These are phyloP conservation scores for Plutomurus gul DNA, from an alignment of 1,140 invertebrate genomes.

Conservation along the genomic window DNA sequence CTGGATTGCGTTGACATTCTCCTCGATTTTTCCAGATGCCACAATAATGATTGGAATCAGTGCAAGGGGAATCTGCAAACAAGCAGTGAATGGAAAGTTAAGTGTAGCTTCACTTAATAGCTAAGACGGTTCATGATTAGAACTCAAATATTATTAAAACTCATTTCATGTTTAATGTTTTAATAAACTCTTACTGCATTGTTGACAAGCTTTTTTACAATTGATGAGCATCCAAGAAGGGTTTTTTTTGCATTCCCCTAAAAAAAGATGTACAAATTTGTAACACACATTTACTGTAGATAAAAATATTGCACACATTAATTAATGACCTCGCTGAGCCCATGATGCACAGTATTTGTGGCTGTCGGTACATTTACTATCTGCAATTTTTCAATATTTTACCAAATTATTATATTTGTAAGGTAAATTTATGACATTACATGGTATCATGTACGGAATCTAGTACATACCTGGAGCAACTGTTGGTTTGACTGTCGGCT, in stretches of 20 bases:
- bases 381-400: no score
- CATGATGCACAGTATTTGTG: conserved; percentile 50
- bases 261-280: no score
- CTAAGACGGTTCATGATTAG: no score
- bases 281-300: no score
- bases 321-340: conserved; percentile 50
- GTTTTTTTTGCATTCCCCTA: conserved; percentile 50
- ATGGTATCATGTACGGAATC: no score
- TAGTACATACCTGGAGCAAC: background rate
- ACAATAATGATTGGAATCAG: conserved; percentile 31
- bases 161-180: no score
- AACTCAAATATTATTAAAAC: no score
- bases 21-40: conserved; percentile 56
- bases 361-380: conserved; percentile 49
- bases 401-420: no score
- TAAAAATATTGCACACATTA: no score
- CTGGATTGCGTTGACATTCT: conserved; percentile 58
- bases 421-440: no score
- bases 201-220: conserved; percentile 58
- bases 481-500: background rate
- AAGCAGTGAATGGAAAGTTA: background rate
- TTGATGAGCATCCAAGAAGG: conserved; percentile 56
- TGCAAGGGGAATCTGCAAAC: conserved; percentile 25
- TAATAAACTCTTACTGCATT: conserved; percentile 56
- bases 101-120: no score